Percentiles rank a stretch among this genome's conserved stretches.
These are phyloP conservation scores for Lanius collurio DNA, from an alignment of 2,113 vertebrate species.

Conservation along the genomic window DNA sequence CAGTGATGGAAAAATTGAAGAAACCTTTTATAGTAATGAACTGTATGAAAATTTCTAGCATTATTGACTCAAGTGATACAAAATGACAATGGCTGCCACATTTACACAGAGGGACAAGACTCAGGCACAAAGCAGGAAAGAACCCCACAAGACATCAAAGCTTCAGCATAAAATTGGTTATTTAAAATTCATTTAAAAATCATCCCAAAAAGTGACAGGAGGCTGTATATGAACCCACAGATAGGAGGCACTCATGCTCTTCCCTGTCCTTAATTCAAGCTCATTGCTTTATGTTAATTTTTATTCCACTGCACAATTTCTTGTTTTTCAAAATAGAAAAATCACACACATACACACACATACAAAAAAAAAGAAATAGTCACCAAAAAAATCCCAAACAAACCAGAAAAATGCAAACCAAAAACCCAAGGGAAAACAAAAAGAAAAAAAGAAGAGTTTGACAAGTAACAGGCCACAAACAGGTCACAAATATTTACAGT, in stretches of 20 bases:
- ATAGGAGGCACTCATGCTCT: not conserved
- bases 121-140: not conserved
- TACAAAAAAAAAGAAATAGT: not conserved
- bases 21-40: not conserved
- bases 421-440: not conserved
- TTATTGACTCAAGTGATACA: not conserved
- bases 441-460: not conserved
- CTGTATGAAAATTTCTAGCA: not conserved
- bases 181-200: not conserved
- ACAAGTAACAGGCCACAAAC: not conserved
- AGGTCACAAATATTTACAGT: not conserved
- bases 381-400: not conserved
- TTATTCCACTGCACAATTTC: not conserved
- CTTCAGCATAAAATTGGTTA: not conserved
- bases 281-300: not conserved
- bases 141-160: fast-evolving
- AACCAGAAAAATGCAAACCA: not conserved
- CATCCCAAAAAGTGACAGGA: not conserved
- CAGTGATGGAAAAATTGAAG: not conserved
- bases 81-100: not conserved
- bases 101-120: not conserved
- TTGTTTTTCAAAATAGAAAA: not conserved
- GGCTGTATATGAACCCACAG: not conserved
- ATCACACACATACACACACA: not conserved
- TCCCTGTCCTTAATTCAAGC: not conserved